Evolutionary conservation across 2,113 vertebrate species (phyloP), one percentile per base, ranked within the genome.

Genomic region (Galbula dea): DNA sequence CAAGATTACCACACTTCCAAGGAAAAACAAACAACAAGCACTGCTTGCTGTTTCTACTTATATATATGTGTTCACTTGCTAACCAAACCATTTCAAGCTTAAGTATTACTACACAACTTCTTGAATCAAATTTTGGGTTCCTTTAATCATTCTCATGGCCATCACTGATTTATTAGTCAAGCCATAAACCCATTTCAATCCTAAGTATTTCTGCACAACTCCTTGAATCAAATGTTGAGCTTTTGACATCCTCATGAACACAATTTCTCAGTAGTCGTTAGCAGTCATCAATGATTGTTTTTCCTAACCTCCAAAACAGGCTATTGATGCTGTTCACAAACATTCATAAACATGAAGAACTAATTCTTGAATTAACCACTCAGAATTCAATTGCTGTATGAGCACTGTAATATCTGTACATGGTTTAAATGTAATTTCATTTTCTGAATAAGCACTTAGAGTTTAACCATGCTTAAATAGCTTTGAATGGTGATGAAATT

Each of bases 391-490:
- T 54, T 0, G 0, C 32, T 86, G 30, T 57, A 27, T 15, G 51
- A 75, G 36, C 67, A 46, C 67, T 65, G 18, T 34, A 68, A 66
- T 86, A 57, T 34, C 83, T 12, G 6, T 37, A 83, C 55, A 67
- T 20, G 46, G 36, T 68, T 85, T 83, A 84, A 83, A 86, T 34
- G 66, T n/a, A 51, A 83, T 55, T 90, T 88, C 18, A 65, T 61
- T 91, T 89, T 92, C 62, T 72, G 41, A 93, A 90, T 41, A 94
- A 89, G 75, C 26, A 69, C 57, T 49, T 90, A 68, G 49, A 86
- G 94, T 90, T 80, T 83, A 94, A 41, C 65, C 17, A 32, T 3
- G 6, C 37, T 90, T 83, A 80, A 93, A 34, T 62, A 30, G 48
- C 76, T 83, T 66, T 41, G 39, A 78, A 86, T 46, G 32, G 46